Percentiles rank a stretch among this genome's conserved stretches.
Evolutionary conservation across 2,888 invertebrate genomes (phyloP).

Genomic region (Augiades crinisus): DNA sequence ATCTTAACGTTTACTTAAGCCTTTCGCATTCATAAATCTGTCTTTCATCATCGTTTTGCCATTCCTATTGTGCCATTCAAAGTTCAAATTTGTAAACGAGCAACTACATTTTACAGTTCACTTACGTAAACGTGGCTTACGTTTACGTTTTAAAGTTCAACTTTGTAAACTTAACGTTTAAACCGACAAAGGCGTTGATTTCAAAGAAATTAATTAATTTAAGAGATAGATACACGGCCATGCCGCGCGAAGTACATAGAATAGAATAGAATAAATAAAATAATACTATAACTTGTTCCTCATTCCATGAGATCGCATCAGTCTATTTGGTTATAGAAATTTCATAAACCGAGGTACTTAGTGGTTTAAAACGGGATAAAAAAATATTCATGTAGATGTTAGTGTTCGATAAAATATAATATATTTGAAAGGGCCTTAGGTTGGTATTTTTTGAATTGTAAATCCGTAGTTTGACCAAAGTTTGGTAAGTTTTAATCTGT

Average conservation of each 20-base stretch:
- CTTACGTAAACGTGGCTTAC: no score
- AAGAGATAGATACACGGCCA: constrained; percentile 15
- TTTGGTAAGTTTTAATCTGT: no score
- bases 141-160: background rate
- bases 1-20: no score
- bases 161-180: background rate
- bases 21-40: no score
- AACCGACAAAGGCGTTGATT: constrained; percentile 7
- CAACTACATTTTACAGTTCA: no score
- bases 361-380: constrained; percentile 22
- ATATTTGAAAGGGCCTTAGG: background rate
- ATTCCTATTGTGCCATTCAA: no score
- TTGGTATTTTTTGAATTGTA: no score
- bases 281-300: constrained; percentile 36
- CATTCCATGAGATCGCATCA: constrained; percentile 59
- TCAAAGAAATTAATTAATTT: background rate
- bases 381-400: constrained; percentile 4
- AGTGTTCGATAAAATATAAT: constrained; percentile 12
- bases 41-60: no score
- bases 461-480: no score
- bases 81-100: no score
- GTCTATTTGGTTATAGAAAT: constrained; percentile 44
- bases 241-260: constrained; percentile 19
- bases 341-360: constrained; percentile 20
- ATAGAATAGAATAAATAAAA: constrained; percentile 30